Percentiles rank a stretch among this genome's conserved stretches.
These are phyloP conservation scores for Acridotheres tristis DNA, from an alignment of 2,797 vertebrate genomes.

Conservation along the genomic window DNA sequence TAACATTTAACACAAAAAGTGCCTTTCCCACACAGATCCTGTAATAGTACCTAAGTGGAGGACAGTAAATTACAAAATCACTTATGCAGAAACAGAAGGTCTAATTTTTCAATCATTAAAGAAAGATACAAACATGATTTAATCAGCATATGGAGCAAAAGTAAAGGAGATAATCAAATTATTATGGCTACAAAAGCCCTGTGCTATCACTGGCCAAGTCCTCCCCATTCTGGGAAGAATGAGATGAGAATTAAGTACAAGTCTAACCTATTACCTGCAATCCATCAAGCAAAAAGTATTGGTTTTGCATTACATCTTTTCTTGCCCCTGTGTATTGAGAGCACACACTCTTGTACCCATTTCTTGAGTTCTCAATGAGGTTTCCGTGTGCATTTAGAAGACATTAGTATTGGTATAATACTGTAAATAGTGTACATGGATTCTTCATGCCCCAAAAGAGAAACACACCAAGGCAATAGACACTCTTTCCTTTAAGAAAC, in stretches of 20 bases:
- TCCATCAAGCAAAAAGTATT: not conserved
- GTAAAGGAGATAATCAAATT: not conserved
- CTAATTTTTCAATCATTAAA: not conserved
- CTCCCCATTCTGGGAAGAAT: not conserved
- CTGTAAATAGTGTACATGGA: not conserved
- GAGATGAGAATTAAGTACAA: not conserved
- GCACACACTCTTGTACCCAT: accelerated
- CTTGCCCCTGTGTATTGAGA: not conserved
- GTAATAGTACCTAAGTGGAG: not conserved
- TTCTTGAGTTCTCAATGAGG: not conserved
- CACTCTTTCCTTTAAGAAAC: not conserved
- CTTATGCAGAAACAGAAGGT: not conserved
- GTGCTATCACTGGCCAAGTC: not conserved
- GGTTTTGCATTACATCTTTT: not conserved
- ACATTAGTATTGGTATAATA: not conserved
- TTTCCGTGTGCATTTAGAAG: not conserved
- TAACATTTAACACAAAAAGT: not conserved
- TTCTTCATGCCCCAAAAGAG: not conserved
- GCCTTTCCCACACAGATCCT: not conserved
- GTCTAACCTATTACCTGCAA: not conserved
- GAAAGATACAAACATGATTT: not conserved
- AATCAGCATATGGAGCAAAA: not conserved
- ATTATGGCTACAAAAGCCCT: not conserved
- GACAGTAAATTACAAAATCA: not conserved
- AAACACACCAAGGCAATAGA: not conserved